Conservation (phyloP, 2,888 invertebrate species). For the Zaprionus obscuricornis region DNA sequence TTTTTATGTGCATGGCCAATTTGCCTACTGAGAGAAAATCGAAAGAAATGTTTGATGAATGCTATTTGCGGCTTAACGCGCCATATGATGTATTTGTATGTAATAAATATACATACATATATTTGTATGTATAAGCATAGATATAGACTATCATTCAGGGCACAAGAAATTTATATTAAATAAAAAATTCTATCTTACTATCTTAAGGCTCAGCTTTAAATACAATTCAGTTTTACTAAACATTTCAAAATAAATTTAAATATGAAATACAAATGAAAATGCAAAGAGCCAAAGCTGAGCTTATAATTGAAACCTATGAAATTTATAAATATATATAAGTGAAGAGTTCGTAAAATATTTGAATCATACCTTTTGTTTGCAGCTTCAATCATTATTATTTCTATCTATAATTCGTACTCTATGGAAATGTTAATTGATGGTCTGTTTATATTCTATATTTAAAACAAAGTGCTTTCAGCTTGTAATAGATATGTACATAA, state of each 20-base stretch:
- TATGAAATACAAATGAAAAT: no score
- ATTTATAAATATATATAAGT: no score
- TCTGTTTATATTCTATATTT: neutral
- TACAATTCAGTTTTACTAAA: no score
- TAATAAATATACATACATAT: no score
- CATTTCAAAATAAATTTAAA: no score
- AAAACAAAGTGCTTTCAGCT: slow-evolving; percentile 21
- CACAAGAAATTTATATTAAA: slow-evolving; percentile 24
- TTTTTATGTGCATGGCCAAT: slow-evolving; percentile 58
- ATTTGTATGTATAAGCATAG: neutral
- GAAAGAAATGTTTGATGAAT: slow-evolving; percentile 58
- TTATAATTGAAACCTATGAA: no score
- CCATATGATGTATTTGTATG: slow-evolving; percentile 27
- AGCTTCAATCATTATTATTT: no score
- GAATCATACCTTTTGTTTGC: no score
- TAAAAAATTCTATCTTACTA: neutral
- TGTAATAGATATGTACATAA: slow-evolving; percentile 30
- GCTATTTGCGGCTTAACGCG: slow-evolving; percentile 41
- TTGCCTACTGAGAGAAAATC: slow-evolving; percentile 61
- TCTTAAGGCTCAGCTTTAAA: neutral
- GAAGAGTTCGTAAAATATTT: no score
- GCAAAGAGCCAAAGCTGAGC: no score
- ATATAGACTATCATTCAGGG: slow-evolving; percentile 10
- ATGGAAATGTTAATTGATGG: slow-evolving; percentile 41
- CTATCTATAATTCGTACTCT: no score